These are phyloP conservation scores for Gastracanthus pulcherrimus DNA, from an alignment of 2,888 invertebrate species.

Conservation along the genomic window DNA sequence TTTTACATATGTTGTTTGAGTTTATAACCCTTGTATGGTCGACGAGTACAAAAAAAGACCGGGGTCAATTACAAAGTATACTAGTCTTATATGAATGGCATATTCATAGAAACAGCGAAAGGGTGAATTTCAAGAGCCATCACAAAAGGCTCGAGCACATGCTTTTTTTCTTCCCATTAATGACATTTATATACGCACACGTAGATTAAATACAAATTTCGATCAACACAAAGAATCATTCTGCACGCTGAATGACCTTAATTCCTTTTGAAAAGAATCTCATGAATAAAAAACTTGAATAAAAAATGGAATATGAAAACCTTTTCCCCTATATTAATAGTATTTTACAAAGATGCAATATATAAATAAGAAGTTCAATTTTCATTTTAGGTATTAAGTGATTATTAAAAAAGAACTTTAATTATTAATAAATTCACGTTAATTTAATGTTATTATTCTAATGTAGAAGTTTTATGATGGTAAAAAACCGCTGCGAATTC, in stretches of 20 bases:
- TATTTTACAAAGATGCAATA: too few species aligned
- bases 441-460: too few species aligned
- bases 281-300: background rate
- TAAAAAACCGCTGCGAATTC: too few species aligned
- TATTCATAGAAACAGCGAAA: constrained; percentile 50
- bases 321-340: too few species aligned
- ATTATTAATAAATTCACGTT: too few species aligned
- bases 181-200: constrained; percentile 16
- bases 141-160: constrained; percentile 27
- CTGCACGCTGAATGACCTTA: constrained; percentile 1
- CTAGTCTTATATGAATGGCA: constrained; percentile 29
- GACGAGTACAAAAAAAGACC: constrained; percentile 18
- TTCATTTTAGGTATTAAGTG: too few species aligned
- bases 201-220: constrained; percentile 31
- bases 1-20: constrained; percentile 2
- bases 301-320: background rate
- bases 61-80: constrained; percentile 50
- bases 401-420: too few species aligned
- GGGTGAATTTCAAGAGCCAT: constrained; percentile 42
- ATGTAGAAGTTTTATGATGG: too few species aligned
- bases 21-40: background rate
- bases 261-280: background rate
- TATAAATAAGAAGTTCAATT: too few species aligned
- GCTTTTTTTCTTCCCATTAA: constrained; percentile 21
- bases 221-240: constrained; percentile 25